These are phyloP conservation scores for Cyanoderma ruficeps DNA, from an alignment of 2,113 vertebrate species.

Conservation along the genomic window DNA sequence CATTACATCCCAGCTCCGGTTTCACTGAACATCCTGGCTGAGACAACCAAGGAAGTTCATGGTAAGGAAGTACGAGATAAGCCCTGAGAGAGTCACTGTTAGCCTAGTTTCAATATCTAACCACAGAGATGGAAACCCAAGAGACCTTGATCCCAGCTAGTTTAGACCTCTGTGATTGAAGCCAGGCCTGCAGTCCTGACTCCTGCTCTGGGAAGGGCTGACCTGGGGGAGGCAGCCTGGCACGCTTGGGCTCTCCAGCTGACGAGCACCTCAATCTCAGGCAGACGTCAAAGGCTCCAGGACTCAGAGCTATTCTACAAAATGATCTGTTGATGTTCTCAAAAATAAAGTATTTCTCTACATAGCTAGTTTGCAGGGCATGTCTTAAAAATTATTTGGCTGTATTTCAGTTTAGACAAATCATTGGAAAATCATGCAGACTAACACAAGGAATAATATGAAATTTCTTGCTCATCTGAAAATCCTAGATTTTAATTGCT, in stretches of 20 bases:
- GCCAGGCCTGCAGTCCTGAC: background rate
- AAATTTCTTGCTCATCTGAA: background rate
- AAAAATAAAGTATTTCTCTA: background rate
- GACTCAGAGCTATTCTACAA: background rate
- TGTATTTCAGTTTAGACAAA: background rate
- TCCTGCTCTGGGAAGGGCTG: background rate
- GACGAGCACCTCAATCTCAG: background rate
- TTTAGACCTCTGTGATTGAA: background rate
- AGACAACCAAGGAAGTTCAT: conserved; percentile 47
- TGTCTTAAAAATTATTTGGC: background rate
- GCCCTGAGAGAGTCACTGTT: background rate
- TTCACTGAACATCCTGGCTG: conserved; percentile 52
- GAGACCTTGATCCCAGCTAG: background rate
- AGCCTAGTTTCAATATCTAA: background rate
- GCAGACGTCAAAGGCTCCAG: accelerated
- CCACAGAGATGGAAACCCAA: background rate
- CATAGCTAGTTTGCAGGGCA: background rate
- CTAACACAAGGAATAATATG: background rate
- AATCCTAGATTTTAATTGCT: background rate
- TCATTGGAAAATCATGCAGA: accelerated
- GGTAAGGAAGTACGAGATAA: conserved; percentile 50
- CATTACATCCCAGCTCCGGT: conserved; percentile 62
- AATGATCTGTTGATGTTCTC: background rate
- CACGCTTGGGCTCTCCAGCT: background rate
- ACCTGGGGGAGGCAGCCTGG: background rate